Conservation (phyloP, 1,140 invertebrate species). For the Littorina saxatilis region DNA sequence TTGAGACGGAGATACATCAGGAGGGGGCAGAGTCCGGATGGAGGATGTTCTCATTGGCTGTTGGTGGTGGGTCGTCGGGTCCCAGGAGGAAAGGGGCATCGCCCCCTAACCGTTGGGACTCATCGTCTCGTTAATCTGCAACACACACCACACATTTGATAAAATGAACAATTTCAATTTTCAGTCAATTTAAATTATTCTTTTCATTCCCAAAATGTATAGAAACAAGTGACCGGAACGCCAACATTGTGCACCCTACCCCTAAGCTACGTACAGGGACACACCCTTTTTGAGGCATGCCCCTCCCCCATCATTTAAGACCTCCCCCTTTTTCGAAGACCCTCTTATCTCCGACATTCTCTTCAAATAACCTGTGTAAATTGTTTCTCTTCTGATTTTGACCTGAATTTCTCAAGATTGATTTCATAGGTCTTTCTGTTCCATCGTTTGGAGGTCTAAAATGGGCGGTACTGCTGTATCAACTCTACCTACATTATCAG, state of each 20-base stretch:
- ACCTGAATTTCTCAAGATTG: too few relatives aligned
- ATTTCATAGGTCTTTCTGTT: too few relatives aligned
- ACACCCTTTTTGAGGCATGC: too few relatives aligned
- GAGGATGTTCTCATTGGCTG: slow-evolving; percentile 45
- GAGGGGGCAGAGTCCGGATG: slow-evolving; percentile 52
- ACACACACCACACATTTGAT: not conserved
- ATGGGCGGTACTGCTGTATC: too few relatives aligned
- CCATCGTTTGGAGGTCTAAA: too few relatives aligned
- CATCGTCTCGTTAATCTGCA: slow-evolving; percentile 16
- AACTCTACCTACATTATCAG: too few relatives aligned
- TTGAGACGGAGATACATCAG: slow-evolving; percentile 32
- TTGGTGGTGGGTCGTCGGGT: not conserved
- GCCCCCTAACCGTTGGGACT: slow-evolving; percentile 15
- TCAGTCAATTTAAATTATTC: too few relatives aligned
- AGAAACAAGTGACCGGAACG: not conserved
- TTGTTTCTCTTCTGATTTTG: too few relatives aligned
- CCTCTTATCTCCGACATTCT: too few relatives aligned
- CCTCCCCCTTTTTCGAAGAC: too few relatives aligned
- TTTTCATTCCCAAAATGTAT: not conserved
- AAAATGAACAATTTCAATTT: not conserved
- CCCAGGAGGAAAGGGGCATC: slow-evolving; percentile 14
- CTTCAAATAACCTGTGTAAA: too few relatives aligned
- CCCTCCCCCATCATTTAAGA: too few relatives aligned
- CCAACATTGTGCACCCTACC: not conserved
- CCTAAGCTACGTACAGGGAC: not conserved